Base-by-base conservation (phyloP, 2,797 vertebrate genomes). In the Crenuchus spilurus region DNA sequence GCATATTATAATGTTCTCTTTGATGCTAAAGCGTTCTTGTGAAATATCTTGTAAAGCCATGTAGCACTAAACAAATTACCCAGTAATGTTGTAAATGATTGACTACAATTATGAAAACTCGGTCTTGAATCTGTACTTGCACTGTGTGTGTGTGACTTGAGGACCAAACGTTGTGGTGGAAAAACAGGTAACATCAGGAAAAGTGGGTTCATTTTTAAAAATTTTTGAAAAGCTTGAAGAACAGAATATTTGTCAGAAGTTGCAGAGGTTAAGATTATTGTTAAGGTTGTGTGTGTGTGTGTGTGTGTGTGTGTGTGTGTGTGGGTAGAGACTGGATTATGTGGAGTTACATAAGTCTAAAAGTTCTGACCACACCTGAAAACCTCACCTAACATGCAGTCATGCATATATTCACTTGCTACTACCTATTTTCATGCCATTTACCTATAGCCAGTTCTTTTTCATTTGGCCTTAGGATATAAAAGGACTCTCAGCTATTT, bases 51-150 rank as follows among this genome's bases (percentile, higher is more conserved):
- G 14, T 58, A 5, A 35, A 58, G 55, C 9, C 55, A 13, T 60
- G 33, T 22, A 60, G 57, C 33, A 22, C 18, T 60, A 11, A 39
- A 37, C 33, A 18, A 37, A 11, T 37, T 7, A 3, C 10, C 13
- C 9, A 37, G 10, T 60, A 39, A 39, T 61, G 18, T 20, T 39
- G 33, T 61, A 22, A 61, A 61, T 37, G 18, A 39, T 61, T 61
- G 9, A 61, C 33, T 24, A 11, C 33, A 39, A 24, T 41, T 24
- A 39, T 24, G 31, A 20, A 37, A 13, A 39, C 10, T 24, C 33
- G 14, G 14, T 1, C 28, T 57, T 51, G 22, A 26, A 16, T 10
- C 22, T 30, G 11, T 54, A 30, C 51, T 22, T 58, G 8, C 8
- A 6, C 33, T n/a, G 42, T 33, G 63, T 49, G 63, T 49, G 37